Percentiles rank a stretch among this genome's conserved stretches.
These are phyloP conservation scores for Panagrolaimus sp. DNA, from an alignment of 1,140 invertebrate genomes.

Conservation along the genomic window DNA sequence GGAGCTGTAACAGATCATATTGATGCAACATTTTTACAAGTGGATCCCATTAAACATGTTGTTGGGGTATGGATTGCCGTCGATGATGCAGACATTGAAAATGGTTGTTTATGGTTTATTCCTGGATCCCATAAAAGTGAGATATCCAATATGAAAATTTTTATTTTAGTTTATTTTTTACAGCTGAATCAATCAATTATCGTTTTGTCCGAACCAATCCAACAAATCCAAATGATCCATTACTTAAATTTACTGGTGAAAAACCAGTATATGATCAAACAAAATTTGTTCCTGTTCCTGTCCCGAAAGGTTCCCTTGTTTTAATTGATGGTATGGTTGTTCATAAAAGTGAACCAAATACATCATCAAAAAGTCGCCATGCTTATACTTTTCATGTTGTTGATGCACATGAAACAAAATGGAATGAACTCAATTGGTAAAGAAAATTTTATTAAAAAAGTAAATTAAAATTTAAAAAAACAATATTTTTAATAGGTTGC, in stretches of 20 bases:
- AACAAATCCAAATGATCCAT: slow-evolving; percentile 61
- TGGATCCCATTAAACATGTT: slow-evolving; percentile 66
- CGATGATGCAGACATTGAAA: slow-evolving; percentile 81
- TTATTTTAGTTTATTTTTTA: no score
- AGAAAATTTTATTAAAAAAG: not conserved
- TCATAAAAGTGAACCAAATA: slow-evolving; percentile 81
- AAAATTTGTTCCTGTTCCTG: slow-evolving; percentile 72
- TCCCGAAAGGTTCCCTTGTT: slow-evolving; percentile 76
- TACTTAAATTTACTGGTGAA: slow-evolving; percentile 62
- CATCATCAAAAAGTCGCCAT: slow-evolving; percentile 74
- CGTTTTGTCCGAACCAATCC: slow-evolving; percentile 71
- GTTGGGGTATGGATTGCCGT: slow-evolving; percentile 89
- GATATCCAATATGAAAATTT: no score
- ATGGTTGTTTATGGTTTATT: slow-evolving; percentile 87
- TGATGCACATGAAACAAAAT: slow-evolving; percentile 63
- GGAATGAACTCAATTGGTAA: slow-evolving; percentile 63
- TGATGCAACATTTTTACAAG: slow-evolving; percentile 78
- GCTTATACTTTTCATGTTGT: slow-evolving; percentile 92
- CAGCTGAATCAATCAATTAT: slow-evolving; percentile 49
- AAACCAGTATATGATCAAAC: slow-evolving; percentile 69
- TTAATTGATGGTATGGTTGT: slow-evolving; percentile 86
- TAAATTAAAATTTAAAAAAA: not conserved
- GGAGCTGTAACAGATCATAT: slow-evolving; percentile 81
- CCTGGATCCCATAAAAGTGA: slow-evolving; percentile 80
- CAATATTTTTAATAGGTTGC: slow-evolving; percentile 5